These are phyloP conservation scores for Acestrorhynchus altus DNA, from an alignment of 2,797 vertebrate genomes.

Conservation along the genomic window DNA sequence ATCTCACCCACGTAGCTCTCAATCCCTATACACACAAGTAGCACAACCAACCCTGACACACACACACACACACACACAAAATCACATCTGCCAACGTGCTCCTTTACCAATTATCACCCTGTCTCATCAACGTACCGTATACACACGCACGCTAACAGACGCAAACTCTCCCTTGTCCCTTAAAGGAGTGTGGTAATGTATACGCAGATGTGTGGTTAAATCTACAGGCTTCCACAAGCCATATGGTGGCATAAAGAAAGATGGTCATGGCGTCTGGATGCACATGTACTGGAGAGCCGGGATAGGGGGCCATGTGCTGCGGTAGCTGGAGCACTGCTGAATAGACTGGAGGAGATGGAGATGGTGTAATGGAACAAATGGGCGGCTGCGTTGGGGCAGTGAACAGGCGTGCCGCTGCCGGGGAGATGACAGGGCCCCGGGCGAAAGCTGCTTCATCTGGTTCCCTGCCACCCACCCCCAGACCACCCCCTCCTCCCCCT, in stretches of 20 bases:
- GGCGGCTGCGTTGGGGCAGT: constrained; percentile 82
- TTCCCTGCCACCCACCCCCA: constrained; percentile 66
- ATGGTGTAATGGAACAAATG: constrained; percentile 98
- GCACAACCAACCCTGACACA: constrained; percentile 61
- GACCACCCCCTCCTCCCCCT: constrained; percentile 48
- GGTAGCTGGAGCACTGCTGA: constrained; percentile 87
- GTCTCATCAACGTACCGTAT: constrained; percentile 55
- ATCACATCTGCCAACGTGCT: constrained; percentile 78
- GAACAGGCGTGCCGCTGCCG: constrained; percentile 96
- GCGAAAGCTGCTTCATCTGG: constrained; percentile 90
- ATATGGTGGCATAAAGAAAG: constrained; percentile 98
- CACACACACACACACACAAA: constrained; percentile 69
- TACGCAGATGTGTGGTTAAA: constrained; percentile 99
- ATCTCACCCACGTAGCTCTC: constrained; percentile 36
- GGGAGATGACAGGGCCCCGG: constrained; percentile 87
- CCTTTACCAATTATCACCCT: constrained; percentile 82
- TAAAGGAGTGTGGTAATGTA: constrained; percentile 88
- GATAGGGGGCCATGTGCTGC: constrained; percentile 77
- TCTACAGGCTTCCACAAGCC: constrained; percentile 98
- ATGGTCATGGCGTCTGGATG: constrained; percentile 96
- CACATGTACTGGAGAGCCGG: constrained; percentile 83
- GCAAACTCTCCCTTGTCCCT: constrained; percentile 63
- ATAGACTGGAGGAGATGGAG: constrained; percentile 74
- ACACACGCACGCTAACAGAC: constrained; percentile 35
- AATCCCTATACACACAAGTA: constrained; percentile 46